Evolutionary conservation across 2,113 vertebrate species (phyloP).

Genomic region (Hyla sarda): DNA sequence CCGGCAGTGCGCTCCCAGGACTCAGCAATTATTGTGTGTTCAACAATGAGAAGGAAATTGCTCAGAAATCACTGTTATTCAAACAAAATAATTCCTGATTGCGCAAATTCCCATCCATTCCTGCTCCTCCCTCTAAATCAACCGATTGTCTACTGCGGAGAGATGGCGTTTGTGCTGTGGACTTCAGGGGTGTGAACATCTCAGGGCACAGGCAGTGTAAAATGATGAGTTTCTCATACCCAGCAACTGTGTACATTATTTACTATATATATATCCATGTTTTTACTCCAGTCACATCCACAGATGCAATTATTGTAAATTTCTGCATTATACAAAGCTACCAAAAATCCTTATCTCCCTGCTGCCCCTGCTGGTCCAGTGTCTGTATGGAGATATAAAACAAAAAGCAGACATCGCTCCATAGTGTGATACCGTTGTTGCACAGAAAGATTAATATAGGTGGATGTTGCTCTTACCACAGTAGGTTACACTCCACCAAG

Average conservation of each 20-base stretch:
- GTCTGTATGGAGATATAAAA: no score
- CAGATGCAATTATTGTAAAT: neutral
- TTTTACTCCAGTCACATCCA: neutral
- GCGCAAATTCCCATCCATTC: neutral
- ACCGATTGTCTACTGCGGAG: neutral
- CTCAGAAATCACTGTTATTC: neutral
- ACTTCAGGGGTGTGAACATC: neutral
- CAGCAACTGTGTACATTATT: no score
- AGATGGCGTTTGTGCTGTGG: neutral
- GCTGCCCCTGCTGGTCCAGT: no score
- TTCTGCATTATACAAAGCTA: no score
- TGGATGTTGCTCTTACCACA: no score
- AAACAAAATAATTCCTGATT: neutral
- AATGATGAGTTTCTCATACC: neutral
- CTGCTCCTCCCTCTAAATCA: neutral
- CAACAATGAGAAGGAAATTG: conserved; percentile 1
- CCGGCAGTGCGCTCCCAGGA: neutral
- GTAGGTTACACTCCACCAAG: no score
- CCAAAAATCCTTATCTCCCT: no score
- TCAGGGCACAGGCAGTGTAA: no score
- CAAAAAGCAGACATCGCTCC: no score
- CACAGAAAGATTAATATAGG: no score
- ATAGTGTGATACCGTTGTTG: no score
- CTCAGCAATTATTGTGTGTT: neutral
- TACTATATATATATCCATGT: no score